phyloP scores from a whole-genome alignment of 2,797 vertebrate species.

The Falco concolor region DNA sequence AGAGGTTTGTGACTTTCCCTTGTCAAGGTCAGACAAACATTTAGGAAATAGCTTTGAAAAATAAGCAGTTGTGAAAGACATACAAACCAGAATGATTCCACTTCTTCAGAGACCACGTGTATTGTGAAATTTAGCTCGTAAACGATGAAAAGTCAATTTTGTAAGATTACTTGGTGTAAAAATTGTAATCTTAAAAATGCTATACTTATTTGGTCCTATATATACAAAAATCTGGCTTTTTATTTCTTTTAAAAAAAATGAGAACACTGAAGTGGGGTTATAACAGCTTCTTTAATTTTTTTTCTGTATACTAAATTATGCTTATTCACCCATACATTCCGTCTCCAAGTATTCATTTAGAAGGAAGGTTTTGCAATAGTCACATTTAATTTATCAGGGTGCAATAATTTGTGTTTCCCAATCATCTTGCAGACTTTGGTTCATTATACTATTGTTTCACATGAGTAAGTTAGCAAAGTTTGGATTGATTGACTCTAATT shows the following conservation, averaged over 20 bases:
- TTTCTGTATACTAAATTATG: constrained; percentile 74
- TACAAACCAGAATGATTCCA: neutral
- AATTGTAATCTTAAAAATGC: neutral
- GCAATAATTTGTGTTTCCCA: constrained; percentile 99
- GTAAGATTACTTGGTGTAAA: neutral
- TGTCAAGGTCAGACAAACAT: constrained; percentile 1
- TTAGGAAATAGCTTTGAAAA: neutral
- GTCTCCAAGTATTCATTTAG: constrained; percentile 75
- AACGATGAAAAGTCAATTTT: neutral
- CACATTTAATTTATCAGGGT: constrained; percentile 85
- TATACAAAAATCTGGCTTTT: neutral
- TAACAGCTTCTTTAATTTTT: constrained; percentile 64
- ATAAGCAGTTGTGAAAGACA: neutral
- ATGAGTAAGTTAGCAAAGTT: constrained; percentile 99
- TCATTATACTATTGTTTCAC: constrained; percentile 99
- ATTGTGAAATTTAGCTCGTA: neutral
- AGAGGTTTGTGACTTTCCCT: neutral
- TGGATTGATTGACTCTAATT: constrained; percentile 99
- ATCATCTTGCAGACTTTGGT: constrained; percentile 99
- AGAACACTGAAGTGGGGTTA: constrained; percentile 23
- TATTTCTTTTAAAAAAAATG: constrained; percentile 53
- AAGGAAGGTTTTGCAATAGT: constrained; percentile 78
- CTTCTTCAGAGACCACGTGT: neutral
- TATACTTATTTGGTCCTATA: neutral
- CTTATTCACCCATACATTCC: constrained; percentile 74